Evolutionary conservation across 2,113 vertebrate species (phyloP).

Genomic region (Sphaerodactylus townsendi): DNA sequence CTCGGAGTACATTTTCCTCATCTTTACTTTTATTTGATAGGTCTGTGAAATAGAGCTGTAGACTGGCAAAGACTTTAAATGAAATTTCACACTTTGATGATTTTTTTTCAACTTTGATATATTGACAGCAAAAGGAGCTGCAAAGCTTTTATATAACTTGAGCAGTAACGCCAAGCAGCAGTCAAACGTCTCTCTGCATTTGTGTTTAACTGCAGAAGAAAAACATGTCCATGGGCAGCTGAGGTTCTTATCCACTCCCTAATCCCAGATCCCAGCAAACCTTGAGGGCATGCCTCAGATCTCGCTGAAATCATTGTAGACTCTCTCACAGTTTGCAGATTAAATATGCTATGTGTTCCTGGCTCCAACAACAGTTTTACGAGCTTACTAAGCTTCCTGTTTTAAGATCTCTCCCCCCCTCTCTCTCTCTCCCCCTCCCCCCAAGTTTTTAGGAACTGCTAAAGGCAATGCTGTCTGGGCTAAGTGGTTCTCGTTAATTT

Average conservation of each 20-base stretch:
- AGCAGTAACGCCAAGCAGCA: slow-evolving; percentile 86
- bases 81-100: slow-evolving; percentile 96
- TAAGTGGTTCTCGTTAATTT: slow-evolving; percentile 78
- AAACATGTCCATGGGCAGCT: slow-evolving; percentile 87
- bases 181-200: slow-evolving; percentile 93
- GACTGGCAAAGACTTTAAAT: slow-evolving; percentile 85
- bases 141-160: slow-evolving; percentile 88
- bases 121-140: slow-evolving; percentile 93
- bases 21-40: slow-evolving; percentile 84
- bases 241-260: slow-evolving; percentile 91
- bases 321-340: slow-evolving; percentile 93
- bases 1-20: slow-evolving; percentile 75
- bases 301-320: slow-evolving; percentile 90
- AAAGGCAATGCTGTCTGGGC: slow-evolving; percentile 80
- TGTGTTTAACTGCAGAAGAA: slow-evolving; percentile 94
- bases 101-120: slow-evolving; percentile 94
- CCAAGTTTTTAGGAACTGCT: slow-evolving; percentile 90
- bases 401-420: slow-evolving; percentile 79
- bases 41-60: slow-evolving; percentile 82
- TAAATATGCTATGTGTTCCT: slow-evolving; percentile 99
- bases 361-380: slow-evolving; percentile 84
- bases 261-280: slow-evolving; percentile 99
- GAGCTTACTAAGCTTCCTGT: slow-evolving; percentile 90
- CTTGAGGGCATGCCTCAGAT: slow-evolving; percentile 99
- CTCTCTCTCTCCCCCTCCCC: slow-evolving; percentile 56